Evolutionary conservation across 2,888 invertebrate species (phyloP).

Genomic region (Linnaemya tessellans): DNA sequence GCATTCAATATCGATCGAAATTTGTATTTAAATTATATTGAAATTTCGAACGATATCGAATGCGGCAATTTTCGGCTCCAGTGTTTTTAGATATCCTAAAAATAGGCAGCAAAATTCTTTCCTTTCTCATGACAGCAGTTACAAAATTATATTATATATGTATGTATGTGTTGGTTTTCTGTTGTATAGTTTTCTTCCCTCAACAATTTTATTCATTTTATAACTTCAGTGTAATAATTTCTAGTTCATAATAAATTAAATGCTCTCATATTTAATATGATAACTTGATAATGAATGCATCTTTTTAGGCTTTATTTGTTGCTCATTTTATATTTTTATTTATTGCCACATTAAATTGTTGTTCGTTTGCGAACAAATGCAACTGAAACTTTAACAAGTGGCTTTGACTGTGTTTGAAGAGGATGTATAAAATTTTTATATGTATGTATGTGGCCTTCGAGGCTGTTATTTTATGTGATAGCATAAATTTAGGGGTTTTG

Average conservation of each 20-base stretch:
- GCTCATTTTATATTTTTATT: constrained; percentile 13
- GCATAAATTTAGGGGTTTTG: constrained; percentile 23
- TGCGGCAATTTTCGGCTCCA: not conserved
- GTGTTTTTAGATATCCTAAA: not conserved
- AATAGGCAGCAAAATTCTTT: not conserved
- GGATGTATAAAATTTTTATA: constrained; percentile 36
- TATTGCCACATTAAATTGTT: constrained; percentile 57
- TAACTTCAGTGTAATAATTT: not conserved
- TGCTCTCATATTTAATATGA: constrained; percentile 47
- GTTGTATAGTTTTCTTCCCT: no score
- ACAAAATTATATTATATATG: no score
- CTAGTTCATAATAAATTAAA: constrained; percentile 31
- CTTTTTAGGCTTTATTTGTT: constrained; percentile 13
- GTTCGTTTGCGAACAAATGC: constrained; percentile 18
- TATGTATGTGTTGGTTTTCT: no score
- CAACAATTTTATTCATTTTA: constrained; percentile 9
- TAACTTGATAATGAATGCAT: constrained; percentile 52
- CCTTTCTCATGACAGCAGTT: no score
- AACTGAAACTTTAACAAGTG: constrained; percentile 38
- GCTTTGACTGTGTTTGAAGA: constrained; percentile 34
- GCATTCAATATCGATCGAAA: no score
- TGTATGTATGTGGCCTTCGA: not conserved
- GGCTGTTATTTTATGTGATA: constrained; percentile 15
- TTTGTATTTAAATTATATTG: no score
- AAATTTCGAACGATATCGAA: no score